Evolutionary conservation across 2,797 vertebrate genomes (phyloP), one percentile per base, ranked within the genome.

Genomic region (Paedocypris micromegethes): DNA sequence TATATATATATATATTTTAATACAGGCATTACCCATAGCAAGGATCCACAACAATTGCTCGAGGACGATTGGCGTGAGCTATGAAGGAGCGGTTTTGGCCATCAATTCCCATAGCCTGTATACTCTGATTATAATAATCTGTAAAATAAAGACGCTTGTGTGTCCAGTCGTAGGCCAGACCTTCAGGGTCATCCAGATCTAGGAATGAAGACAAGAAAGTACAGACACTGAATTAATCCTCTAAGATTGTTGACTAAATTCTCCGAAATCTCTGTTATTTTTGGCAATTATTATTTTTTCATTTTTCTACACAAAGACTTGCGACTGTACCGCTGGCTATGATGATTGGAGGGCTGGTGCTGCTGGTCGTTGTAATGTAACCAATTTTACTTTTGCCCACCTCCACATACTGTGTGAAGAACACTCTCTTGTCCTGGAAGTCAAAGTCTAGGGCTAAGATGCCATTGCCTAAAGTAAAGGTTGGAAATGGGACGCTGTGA

Each of bases 101-200:
- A 80, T 96, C 86, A 64, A 89, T 75, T 3, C 91, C 89, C 23
- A 96, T 85, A 0, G 95, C 92, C 79, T 88, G 90, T 77, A 98
- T 87, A 5, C 91, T 93, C 62, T 87, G 81, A 45, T 84, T 86
- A 60, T 83, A 77, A 70, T 89, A 91, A 80, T 98, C 94, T 56
- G 92, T 96, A 66, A 93, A 95, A 80, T 95, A 98, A 79, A 98
- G 79, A 74, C 94, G 91, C 76, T 88, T 90, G 78, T 94, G 88
- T 83, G 95, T 86, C 95, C 95, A 98, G 48, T 98, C 95, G 81
- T 91, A 98, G 2, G 95, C 95, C 80, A 97, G 84, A 62, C 95
- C 94, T 73, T 94, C 89, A 43, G 90, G 87, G 78, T 87, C 83
- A 70, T 91, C 90, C 80, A 93, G 77, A 86, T 89, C 95, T 97